Evolutionary conservation across 2,113 vertebrate species (phyloP).

Genomic region (Sinocyclocheilus rhinocerous): DNA sequence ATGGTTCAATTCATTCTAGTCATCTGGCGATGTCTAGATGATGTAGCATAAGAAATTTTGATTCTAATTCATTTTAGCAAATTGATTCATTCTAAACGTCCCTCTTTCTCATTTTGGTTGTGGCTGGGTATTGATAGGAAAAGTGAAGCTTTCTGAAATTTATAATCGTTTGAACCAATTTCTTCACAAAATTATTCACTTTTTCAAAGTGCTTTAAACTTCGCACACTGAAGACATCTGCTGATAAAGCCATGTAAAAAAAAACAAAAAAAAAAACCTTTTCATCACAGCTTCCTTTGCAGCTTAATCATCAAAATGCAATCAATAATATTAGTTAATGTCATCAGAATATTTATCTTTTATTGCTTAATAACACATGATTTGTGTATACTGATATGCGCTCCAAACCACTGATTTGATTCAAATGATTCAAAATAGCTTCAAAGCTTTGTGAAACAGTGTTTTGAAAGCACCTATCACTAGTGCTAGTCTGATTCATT

Average conservation of each 20-base stretch:
- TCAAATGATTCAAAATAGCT: background rate
- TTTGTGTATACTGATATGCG: background rate
- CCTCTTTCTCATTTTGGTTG: background rate
- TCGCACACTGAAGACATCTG: background rate
- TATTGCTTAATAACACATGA: background rate
- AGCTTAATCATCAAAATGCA: background rate
- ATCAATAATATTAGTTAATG: background rate
- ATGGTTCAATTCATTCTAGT: background rate
- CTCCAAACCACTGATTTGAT: background rate
- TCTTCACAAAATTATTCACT: background rate
- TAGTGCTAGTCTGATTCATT: no score
- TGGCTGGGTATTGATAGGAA: background rate
- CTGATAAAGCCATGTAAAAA: background rate
- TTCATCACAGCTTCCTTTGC: background rate
- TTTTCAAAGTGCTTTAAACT: background rate
- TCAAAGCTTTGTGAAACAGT: background rate
- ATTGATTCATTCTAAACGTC: background rate
- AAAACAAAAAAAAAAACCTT: background rate
- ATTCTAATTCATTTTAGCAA: background rate
- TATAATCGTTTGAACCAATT: background rate
- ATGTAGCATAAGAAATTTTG: background rate
- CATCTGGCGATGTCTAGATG: background rate
- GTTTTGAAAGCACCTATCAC: background rate
- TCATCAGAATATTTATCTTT: background rate
- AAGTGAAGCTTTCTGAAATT: background rate